Percentiles rank a stretch among this genome's conserved stretches.
These are phyloP conservation scores for Chelonus insularis DNA, from an alignment of 1,140 invertebrate species.

Conservation along the genomic window DNA sequence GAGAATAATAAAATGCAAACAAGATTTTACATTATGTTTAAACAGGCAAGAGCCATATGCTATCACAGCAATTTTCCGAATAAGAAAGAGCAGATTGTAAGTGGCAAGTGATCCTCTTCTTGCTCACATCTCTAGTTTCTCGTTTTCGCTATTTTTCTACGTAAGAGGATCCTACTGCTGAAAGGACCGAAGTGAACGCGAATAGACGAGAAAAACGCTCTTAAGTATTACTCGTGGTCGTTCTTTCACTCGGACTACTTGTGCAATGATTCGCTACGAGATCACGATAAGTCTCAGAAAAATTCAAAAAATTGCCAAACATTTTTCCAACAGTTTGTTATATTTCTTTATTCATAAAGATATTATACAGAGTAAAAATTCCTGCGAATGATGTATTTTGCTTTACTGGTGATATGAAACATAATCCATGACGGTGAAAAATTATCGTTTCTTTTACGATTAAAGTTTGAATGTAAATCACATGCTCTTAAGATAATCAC, in stretches of 20 bases:
- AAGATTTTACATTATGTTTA: not conserved
- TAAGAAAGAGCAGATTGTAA: not conserved
- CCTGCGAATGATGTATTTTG: not conserved
- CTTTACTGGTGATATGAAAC: not conserved
- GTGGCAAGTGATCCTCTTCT: not conserved
- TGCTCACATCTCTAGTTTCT: not conserved
- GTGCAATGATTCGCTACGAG: not conserved
- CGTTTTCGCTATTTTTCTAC: constrained; percentile 12
- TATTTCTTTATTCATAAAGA: not conserved
- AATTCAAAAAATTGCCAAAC: not conserved
- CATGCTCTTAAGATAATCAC: not conserved
- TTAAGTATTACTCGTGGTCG: constrained; percentile 18
- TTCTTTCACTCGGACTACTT: not conserved
- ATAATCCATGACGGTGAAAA: not conserved
- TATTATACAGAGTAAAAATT: not conserved
- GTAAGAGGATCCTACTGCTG: constrained; percentile 15
- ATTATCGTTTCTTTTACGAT: not conserved
- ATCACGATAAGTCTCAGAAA: not conserved
- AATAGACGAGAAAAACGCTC: constrained; percentile 18
- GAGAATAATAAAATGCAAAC: not conserved
- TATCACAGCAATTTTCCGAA: not conserved
- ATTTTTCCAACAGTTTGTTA: not conserved
- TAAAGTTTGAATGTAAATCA: too few relatives aligned
- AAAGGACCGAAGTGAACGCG: not conserved
- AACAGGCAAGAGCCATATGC: too few relatives aligned